Evolutionary conservation across 2,113 vertebrate species (phyloP), one percentile per base, ranked within the genome.

Genomic region (Corythornis vintsioides): DNA sequence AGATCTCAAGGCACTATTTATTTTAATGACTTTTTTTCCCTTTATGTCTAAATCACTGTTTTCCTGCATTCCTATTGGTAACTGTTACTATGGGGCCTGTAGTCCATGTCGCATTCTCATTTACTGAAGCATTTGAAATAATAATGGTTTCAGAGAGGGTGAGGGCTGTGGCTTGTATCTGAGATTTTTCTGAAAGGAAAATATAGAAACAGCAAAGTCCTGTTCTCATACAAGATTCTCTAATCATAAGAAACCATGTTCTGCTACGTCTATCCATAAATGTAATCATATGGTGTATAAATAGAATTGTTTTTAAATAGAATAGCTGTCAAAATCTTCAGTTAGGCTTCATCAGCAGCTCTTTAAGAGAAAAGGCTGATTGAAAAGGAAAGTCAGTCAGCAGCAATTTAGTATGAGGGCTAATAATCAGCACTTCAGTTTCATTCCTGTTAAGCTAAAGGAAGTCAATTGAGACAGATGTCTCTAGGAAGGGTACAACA

Each of bases 391-490:
- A 93, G 67, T 73, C 66, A 94, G 71, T 71, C 77, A 69, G 47
- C 43, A 72, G 48, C 83, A 94, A 93, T 95, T 96, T 94, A 94
- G 35, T 55, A 64, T 7, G 4, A 95, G 92, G 89, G 38, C 42
- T 93, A 83, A 95, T 90, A 96, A 93, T 81, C 50, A 78, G 48
- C 38, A 88, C 77, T 96, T 96, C 66, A 61, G 33, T 94, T 95
- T 96, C 86, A 85, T 92, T 94, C 59, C 55, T 89, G 61, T 94
- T 79, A 92, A 86, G 52, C 26, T 75, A 77, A 89, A 93, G 76
- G 66, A 93, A 96, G 38, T 92, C n/a, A 83, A 88, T 88, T 93
- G 83, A 89, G 31, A 73, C 18, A 81, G 67, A 92, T 93, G 65
- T 83, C 53, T 35, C 47, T 59, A 38, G 24, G 64, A 93, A 86